Conservation (phyloP, 2,888 invertebrate species). For the Hypselothyrea guttata region DNA sequence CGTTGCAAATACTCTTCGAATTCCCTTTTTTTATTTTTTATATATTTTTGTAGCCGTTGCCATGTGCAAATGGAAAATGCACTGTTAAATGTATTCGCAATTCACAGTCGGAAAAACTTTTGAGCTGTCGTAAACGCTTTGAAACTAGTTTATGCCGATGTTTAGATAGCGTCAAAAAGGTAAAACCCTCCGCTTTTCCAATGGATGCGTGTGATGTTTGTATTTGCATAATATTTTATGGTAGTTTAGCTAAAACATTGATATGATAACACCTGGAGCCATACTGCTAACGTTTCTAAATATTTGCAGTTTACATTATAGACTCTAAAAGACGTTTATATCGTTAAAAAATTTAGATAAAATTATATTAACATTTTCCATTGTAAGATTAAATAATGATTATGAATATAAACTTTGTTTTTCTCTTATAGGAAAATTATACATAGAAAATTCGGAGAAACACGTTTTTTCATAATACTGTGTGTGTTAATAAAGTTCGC, state of each 20-base stretch:
- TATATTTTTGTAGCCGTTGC: background rate
- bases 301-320: no score
- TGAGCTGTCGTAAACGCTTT: slow-evolving; percentile 49
- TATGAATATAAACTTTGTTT: no score
- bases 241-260: no score
- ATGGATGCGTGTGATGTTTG: slow-evolving; percentile 3
- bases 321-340: no score
- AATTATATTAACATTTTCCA: no score
- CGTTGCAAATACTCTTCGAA: background rate
- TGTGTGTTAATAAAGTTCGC: no score
- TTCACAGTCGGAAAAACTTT: slow-evolving; percentile 24
- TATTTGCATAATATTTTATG: no score
- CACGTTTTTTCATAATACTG: no score
- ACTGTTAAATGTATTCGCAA: slow-evolving; percentile 29
- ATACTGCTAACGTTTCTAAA: background rate
- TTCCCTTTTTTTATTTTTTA: slow-evolving; percentile 21
- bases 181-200: slow-evolving; percentile 7
- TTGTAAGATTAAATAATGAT: no score
- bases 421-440: no score
- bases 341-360: no score
- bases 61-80: slow-evolving; percentile 29
- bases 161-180: slow-evolving; percentile 17
- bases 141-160: slow-evolving; percentile 25
- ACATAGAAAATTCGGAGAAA: no score
- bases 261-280: background rate